Conservation (phyloP, 2,888 invertebrate genomes). For the Erpobdella octoculata region DNA sequence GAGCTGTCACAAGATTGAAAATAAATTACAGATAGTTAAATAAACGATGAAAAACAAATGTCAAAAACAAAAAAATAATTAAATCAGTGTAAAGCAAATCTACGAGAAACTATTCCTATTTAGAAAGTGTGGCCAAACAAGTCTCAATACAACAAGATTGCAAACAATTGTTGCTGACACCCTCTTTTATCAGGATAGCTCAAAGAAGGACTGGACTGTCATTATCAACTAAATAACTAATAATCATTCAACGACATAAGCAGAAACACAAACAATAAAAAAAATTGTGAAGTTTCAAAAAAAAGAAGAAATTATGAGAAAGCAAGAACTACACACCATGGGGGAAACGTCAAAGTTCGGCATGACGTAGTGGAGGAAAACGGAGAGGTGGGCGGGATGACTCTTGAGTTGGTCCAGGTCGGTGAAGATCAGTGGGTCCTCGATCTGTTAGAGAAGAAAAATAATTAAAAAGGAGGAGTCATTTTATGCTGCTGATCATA, state of each 20-base stretch:
- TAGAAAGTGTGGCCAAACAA: no score
- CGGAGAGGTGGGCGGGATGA: constrained; percentile 82
- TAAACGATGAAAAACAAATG: no score
- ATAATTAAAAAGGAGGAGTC: not conserved
- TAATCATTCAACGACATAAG: no score
- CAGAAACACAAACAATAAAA: no score
- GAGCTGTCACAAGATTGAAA: constrained; percentile 54
- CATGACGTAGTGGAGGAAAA: constrained; percentile 74
- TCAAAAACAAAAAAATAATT: constrained; percentile 8
- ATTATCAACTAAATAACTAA: no score
- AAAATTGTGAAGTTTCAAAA: not conserved
- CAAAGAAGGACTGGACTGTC: no score
- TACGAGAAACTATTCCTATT: not conserved
- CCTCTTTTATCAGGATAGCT: not conserved
- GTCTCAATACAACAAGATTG: no score
- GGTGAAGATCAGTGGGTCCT: constrained; percentile 73
- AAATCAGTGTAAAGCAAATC: not conserved
- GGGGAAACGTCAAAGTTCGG: constrained; percentile 74
- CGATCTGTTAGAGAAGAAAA: constrained; percentile 29
- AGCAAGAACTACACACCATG: constrained; percentile 57
- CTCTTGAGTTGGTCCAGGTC: constrained; percentile 72
- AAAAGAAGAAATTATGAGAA: not conserved
- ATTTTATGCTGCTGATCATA: no score
- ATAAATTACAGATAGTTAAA: no score
- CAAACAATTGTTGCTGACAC: not conserved